Conservation (phyloP, 1,140 invertebrate genomes). For the Cyrtorhinus lividipennis region DNA sequence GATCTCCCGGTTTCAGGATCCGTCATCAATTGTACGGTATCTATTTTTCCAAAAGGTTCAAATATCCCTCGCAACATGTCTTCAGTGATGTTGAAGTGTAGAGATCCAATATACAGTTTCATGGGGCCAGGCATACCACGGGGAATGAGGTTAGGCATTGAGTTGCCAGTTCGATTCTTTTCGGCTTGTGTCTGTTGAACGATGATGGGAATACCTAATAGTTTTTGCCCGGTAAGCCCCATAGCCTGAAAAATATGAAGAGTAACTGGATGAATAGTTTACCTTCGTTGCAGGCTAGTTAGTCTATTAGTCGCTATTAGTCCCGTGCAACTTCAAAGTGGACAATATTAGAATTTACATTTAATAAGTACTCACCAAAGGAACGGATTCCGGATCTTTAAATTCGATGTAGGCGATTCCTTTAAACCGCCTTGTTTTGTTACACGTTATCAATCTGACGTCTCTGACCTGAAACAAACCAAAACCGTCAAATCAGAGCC, state of each 20-base stretch:
- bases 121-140: conserved; percentile 78
- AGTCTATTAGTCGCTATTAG: conserved; percentile 12
- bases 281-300: conserved; percentile 1
- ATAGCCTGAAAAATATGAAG: conserved; percentile 55
- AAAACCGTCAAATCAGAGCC: too few relatives aligned
- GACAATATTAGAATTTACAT: too few relatives aligned
- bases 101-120: conserved; percentile 89
- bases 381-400: conserved; percentile 92
- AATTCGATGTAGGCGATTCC: conserved; percentile 99
- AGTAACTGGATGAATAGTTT: too few relatives aligned
- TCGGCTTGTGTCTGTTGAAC: conserved; percentile 98
- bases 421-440: conserved; percentile 96
- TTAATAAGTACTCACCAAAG: conserved; percentile 58
- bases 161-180: conserved; percentile 86
- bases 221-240: conserved; percentile 86
- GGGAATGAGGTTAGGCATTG: conserved; percentile 64
- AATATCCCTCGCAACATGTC: conserved; percentile 98
- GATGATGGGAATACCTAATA: conserved; percentile 94
- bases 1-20: conserved; percentile 89
- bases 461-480: conserved; percentile 51
- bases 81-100: conserved; percentile 98
- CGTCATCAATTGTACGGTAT: conserved; percentile 89
- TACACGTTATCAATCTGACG: conserved; percentile 96
- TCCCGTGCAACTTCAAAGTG: neutral
- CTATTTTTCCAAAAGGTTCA: conserved; percentile 98